Conservation (phyloP, 2,113 vertebrate species). For the Gobio gobio region DNA sequence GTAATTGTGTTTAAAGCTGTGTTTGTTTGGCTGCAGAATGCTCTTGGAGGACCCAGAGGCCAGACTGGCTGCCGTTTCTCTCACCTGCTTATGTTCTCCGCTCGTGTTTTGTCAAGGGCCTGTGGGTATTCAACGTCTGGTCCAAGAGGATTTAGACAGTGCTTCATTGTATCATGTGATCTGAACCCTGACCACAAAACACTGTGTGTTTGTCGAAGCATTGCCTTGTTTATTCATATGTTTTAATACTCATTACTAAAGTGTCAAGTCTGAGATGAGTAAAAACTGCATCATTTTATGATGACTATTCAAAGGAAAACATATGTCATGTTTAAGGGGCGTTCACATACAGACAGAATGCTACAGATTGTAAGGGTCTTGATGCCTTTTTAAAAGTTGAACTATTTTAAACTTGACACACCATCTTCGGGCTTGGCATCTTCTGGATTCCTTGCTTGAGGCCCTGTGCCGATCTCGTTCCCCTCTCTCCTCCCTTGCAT, state of each 20-base stretch:
- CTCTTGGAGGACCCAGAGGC: slow-evolving; percentile 16
- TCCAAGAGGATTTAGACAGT: slow-evolving; percentile 29
- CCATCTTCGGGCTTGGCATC: too few relatives aligned
- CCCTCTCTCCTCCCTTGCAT: too few relatives aligned
- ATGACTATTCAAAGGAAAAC: background rate
- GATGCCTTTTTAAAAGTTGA: background rate
- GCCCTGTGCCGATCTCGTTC: too few relatives aligned
- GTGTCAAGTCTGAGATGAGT: background rate
- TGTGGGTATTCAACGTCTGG: slow-evolving; percentile 32
- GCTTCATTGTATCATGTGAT: slow-evolving; percentile 18
- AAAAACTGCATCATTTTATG: background rate
- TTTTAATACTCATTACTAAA: background rate
- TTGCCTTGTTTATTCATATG: slow-evolving; percentile 28
- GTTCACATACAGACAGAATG: background rate
- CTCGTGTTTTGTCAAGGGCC: slow-evolving; percentile 34
- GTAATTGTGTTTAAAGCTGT: slow-evolving; percentile 43
- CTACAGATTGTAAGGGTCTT: background rate
- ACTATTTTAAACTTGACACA: too few relatives aligned
- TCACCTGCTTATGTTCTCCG: slow-evolving; percentile 39
- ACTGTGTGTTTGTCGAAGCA: slow-evolving; percentile 2
- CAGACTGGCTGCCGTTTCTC: slow-evolving; percentile 37
- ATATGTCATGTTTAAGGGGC: background rate
- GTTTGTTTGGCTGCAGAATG: slow-evolving; percentile 46
- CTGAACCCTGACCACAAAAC: slow-evolving; percentile 10
- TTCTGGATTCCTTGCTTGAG: too few relatives aligned